phyloP scores from a whole-genome alignment of 2,888 invertebrate genomes.

The Cantharis flavilabris region DNA sequence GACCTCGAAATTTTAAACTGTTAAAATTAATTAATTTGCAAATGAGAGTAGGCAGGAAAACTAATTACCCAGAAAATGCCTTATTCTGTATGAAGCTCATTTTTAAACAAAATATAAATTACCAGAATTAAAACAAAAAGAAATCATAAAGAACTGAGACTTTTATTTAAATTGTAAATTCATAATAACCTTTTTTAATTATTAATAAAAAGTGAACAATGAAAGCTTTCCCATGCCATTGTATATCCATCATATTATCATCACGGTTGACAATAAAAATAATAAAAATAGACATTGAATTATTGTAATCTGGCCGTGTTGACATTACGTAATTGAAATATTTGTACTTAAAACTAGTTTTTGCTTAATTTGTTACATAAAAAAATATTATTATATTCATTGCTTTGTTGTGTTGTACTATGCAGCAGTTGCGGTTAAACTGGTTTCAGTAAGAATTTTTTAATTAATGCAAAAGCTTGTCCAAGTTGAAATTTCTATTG shows the following conservation, averaged over 20 bases:
- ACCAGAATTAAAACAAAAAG: background rate
- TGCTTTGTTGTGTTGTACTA: background rate
- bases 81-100: background rate
- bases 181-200: background rate
- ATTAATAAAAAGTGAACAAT: background rate
- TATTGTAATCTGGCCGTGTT: background rate
- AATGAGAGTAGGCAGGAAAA: background rate
- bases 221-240: background rate
- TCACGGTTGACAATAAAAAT: background rate
- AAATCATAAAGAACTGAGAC: background rate
- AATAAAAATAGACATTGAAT: background rate
- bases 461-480: background rate
- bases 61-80: background rate
- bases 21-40: background rate
- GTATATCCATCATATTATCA: background rate
- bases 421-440: background rate
- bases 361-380: background rate
- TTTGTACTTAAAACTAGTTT: background rate
- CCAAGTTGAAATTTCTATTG: background rate
- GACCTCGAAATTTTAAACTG: background rate
- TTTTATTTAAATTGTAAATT: background rate
- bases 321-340: background rate
- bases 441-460: background rate
- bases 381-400: background rate
- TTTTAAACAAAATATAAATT: background rate